Conservation (phyloP, 2,888 invertebrate species). For the Atrina japonica region DNA sequence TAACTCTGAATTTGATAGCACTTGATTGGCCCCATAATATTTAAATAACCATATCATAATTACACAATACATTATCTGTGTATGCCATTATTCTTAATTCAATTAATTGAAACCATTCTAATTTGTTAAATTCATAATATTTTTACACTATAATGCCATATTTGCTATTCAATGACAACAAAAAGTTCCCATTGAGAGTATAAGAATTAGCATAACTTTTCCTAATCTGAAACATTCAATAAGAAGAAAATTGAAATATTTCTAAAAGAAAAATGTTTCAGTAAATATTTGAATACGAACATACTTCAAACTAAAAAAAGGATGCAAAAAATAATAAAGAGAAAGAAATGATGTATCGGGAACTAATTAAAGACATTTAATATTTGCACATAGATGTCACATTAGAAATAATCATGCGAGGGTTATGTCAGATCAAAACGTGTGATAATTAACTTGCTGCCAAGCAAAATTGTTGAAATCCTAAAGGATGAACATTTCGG, state of each 20-base stretch:
- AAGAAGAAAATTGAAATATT: slow-evolving; percentile 2
- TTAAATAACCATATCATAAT: slow-evolving; percentile 37
- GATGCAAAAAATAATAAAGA: not conserved
- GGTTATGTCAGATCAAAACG: too few species aligned
- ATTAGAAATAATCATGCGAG: too few species aligned
- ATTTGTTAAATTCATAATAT: slow-evolving; percentile 22
- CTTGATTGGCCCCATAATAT: slow-evolving; percentile 24
- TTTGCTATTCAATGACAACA: slow-evolving; percentile 13
- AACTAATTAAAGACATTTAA: slow-evolving; percentile 7
- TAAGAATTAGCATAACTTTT: too few species aligned
- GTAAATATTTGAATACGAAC: slow-evolving; percentile 14
- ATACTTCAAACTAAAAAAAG: not conserved
- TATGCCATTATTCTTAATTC: slow-evolving; percentile 28
- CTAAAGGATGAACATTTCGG: too few species aligned
- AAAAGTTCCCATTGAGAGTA: not conserved
- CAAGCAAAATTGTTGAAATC: too few species aligned
- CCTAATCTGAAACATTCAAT: not conserved
- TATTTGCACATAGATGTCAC: too few species aligned
- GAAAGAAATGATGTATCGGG: not conserved
- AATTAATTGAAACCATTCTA: slow-evolving; percentile 23
- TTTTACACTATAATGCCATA: slow-evolving; percentile 29
- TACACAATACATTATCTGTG: slow-evolving; percentile 24
- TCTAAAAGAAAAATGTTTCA: not conserved
- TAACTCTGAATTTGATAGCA: slow-evolving; percentile 31
- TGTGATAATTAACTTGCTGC: too few species aligned